These are phyloP conservation scores for Drosophila pseudotakahashii DNA, from an alignment of 2,888 invertebrate genomes.

Conservation along the genomic window DNA sequence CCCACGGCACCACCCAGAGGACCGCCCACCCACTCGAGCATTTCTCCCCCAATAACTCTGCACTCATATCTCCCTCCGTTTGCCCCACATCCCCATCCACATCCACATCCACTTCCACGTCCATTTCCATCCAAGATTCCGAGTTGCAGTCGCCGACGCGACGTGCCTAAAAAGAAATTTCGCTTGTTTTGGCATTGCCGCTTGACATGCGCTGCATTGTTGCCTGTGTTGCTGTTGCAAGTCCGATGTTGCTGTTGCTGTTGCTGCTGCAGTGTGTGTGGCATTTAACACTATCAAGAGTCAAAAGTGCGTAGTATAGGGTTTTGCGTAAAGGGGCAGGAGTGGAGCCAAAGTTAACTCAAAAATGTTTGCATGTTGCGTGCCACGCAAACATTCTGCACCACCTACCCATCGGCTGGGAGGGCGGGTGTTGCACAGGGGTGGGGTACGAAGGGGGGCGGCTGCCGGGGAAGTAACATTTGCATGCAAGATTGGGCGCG, in stretches of 20 bases:
- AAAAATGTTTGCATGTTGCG: constrained; percentile 83
- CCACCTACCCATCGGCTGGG: constrained; percentile 34
- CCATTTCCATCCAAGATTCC: constrained; percentile 50
- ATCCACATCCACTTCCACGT: constrained; percentile 15
- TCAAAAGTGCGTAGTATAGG: constrained; percentile 72
- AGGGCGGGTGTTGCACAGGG: background rate
- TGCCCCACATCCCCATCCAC: constrained; percentile 6
- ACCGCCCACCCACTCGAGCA: constrained; percentile 19
- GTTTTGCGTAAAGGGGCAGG: background rate
- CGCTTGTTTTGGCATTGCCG: constrained; percentile 59
- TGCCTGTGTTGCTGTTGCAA: constrained; percentile 30
- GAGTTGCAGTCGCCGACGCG: constrained; percentile 51
- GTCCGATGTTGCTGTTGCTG: constrained; percentile 27
- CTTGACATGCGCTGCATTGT: constrained; percentile 65
- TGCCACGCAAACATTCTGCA: constrained; percentile 82
- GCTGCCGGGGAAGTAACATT: constrained; percentile 53
- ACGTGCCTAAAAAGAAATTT: constrained; percentile 78
- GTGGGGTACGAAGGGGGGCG: background rate
- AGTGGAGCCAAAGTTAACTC: constrained; percentile 60
- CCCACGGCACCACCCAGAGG: constrained; percentile 15
- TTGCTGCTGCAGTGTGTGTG: constrained; percentile 61
- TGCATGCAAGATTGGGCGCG: constrained; percentile 79
- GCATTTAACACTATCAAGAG: constrained; percentile 79
- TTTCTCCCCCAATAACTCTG: constrained; percentile 63
- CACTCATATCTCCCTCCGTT: constrained; percentile 60